Base-by-base conservation (phyloP, 2,888 invertebrate species). In the Nomada fucata region DNA sequence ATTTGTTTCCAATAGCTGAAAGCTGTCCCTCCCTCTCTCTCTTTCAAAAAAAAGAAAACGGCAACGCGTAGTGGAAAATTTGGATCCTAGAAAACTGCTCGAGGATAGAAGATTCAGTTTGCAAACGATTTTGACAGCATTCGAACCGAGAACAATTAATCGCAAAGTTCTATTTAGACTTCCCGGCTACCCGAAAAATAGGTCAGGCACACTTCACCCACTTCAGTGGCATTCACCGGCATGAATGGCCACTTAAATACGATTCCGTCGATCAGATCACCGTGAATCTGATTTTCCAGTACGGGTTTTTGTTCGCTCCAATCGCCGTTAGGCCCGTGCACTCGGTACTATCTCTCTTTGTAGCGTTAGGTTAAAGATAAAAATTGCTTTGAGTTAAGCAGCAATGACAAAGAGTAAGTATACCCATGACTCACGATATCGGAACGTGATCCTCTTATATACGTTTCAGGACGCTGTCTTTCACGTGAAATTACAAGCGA, bases 201-300 rank as follows among this genome's bases (percentile, higher is more conserved):
- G 88, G 88, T 84, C 86, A 75, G 84, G 82, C 69, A 87, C 77
- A 73, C 75, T 87, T 83, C 68, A 76, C 59, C 53, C 79, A 82
- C 76, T 82, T 60, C 47, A 65, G 64, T 29, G 42, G 82, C 72
- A 76, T 79, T 82, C 80, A 77, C 18, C 73, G 65, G 76, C 73
- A 60, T 85, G 87, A 88, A 88, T 84, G 73, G 74, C 60, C 71
- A 79, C 70, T 88, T 68, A 71, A 79, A 81, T 59, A 74, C 84
- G 64, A 86, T 86, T 69, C n/a, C 50, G 59, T 4, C 61, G 76
- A 84, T 86, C 76, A 59, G 71, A 78, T 75, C 50, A 36, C 47
- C 57, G 71, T 29, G 71, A 75, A 79, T 79, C 78, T 68, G 61
- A 60, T 86, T 82, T 78, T 67, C 36, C 53, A 23, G 47, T 63